Conservation (phyloP, 53 echinoderm and acorn worm genomes). For the Actinopyga echinites region DNA sequence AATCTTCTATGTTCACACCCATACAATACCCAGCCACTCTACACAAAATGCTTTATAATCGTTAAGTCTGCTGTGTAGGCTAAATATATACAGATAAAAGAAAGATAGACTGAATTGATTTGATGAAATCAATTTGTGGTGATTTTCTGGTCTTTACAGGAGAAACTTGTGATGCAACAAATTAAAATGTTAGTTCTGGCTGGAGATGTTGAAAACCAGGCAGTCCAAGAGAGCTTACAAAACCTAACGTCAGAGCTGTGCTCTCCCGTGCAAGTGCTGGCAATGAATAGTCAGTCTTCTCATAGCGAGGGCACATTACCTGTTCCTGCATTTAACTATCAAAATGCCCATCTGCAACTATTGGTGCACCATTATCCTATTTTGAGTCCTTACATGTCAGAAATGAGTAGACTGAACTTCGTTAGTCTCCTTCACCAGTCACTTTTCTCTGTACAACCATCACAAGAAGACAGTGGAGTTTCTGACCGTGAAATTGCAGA, state of each 20-base stretch:
- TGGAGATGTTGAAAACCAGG: too few species aligned
- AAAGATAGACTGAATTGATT: background rate
- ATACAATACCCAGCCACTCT: too few species aligned
- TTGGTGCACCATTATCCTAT: background rate
- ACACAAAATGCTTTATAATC: too few species aligned
- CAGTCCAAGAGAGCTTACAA: background rate
- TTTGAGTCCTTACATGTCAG: conserved; percentile 9
- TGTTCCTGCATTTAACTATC: background rate
- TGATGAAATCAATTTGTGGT: background rate
- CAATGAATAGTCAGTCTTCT: background rate
- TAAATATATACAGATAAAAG: background rate
- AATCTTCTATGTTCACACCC: too few species aligned
- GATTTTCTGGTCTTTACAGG: background rate
- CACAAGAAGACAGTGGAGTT: background rate
- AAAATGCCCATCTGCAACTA: background rate
- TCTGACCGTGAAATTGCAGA: background rate
- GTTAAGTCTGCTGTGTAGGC: too few species aligned
- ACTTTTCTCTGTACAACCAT: background rate
- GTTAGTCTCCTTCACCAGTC: background rate
- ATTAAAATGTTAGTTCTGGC: conserved; percentile 7
- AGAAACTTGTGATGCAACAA: background rate
- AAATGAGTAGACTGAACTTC: background rate
- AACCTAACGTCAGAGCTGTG: conserved; percentile 11
- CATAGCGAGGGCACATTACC: background rate
- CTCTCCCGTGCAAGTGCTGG: background rate